phyloP scores from a whole-genome alignment of 2,888 invertebrate species.

The Myathropa florea region DNA sequence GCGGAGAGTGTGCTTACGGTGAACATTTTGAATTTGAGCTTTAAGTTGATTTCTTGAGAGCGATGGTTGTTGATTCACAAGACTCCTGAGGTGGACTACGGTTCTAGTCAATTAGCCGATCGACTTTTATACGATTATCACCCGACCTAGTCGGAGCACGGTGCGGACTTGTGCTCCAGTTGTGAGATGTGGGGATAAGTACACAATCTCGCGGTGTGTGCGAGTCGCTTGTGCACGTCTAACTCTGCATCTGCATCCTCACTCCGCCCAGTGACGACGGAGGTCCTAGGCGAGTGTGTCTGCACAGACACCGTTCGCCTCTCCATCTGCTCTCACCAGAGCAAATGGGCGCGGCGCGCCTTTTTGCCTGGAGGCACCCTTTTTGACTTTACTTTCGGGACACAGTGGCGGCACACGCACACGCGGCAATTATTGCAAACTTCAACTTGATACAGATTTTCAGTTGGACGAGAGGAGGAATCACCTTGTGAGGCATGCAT shows the following conservation, averaged over 20 bases:
- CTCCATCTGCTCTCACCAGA: constrained; percentile 6
- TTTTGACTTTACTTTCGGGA: constrained; percentile 1
- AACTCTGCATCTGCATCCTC: background rate
- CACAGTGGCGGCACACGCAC: background rate
- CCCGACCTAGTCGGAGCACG: constrained; percentile 31
- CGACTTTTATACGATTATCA: constrained; percentile 77
- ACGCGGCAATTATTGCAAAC: constrained; percentile 58
- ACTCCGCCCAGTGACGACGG: background rate
- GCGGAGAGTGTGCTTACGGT: constrained; percentile 31
- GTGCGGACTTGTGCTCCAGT: constrained; percentile 48
- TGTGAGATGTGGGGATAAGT: constrained; percentile 56
- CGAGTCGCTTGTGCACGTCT: background rate
- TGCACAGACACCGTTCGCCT: constrained; percentile 24
- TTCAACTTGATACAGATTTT: constrained; percentile 60
- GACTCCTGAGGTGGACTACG: constrained; percentile 79
- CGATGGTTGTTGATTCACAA: constrained; percentile 73
- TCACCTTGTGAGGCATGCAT: constrained; percentile 51
- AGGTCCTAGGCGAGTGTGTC: background rate
- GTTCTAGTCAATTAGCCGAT: constrained; percentile 75
- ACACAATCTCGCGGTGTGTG: background rate
- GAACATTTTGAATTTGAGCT: constrained; percentile 45
- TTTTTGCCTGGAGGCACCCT: constrained; percentile 56
- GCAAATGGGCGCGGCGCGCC: constrained; percentile 57
- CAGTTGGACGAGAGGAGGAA: constrained; percentile 17
- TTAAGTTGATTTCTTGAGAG: constrained; percentile 7